These are phyloP conservation scores for Muntiacus reevesi DNA, from an alignment of 2,113 vertebrate species.

Conservation along the genomic window DNA sequence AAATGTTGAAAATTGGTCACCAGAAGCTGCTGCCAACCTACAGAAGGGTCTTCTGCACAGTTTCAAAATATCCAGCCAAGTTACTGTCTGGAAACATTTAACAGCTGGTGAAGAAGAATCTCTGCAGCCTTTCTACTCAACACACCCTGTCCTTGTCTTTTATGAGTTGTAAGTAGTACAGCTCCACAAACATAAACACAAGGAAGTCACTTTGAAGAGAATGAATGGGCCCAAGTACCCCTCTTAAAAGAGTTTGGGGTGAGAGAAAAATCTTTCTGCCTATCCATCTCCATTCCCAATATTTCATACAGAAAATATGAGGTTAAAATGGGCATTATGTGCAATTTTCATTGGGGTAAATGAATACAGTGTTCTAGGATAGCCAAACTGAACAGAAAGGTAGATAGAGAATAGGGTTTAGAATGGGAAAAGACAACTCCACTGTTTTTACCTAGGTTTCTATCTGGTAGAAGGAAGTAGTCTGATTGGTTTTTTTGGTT, in stretches of 20 bases:
- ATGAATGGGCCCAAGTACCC: background rate
- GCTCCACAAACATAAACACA: background rate
- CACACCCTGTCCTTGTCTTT: background rate
- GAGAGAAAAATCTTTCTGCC: background rate
- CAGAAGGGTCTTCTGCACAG: background rate
- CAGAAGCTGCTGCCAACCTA: background rate
- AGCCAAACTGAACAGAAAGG: background rate
- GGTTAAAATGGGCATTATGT: background rate
- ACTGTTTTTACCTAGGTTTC: background rate
- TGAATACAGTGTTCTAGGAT: background rate
- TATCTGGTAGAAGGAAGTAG: background rate
- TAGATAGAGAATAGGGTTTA: background rate
- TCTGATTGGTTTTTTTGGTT: background rate
- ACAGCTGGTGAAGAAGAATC: background rate
- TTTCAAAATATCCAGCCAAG: background rate
- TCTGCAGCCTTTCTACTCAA: background rate
- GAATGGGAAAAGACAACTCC: background rate
- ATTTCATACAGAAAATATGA: background rate
- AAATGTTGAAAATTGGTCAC: background rate
- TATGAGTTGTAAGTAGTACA: background rate
- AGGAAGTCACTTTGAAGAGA: background rate
- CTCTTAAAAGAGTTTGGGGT: background rate
- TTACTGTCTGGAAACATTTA: background rate
- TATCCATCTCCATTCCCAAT: background rate
- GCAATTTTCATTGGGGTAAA: background rate